Percentiles rank a stretch among this genome's conserved stretches.
phyloP scores from a whole-genome alignment of 1,140 invertebrate species.

The Sitobion miscanthi region DNA sequence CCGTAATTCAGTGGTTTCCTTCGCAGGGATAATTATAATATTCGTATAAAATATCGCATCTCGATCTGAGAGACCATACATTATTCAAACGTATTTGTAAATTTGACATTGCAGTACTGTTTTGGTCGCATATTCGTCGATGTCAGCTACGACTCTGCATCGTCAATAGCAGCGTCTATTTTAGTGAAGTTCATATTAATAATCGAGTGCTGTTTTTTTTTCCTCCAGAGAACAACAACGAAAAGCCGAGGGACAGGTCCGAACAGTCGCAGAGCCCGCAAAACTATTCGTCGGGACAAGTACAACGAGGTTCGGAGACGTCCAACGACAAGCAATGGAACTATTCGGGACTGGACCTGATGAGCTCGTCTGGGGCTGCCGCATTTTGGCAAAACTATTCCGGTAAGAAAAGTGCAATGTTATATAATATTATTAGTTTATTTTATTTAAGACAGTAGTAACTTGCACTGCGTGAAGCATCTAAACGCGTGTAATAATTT shows the following conservation, averaged over 20 bases:
- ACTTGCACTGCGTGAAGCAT: not conserved
- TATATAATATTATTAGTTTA: not conserved
- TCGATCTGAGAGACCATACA: too few relatives aligned
- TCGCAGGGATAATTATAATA: too few relatives aligned
- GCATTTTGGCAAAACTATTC: slow-evolving; percentile 89
- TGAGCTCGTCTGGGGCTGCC: slow-evolving; percentile 65
- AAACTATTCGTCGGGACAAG: slow-evolving; percentile 10
- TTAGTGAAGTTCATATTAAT: not conserved
- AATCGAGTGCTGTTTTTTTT: not conserved
- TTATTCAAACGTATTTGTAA: too few relatives aligned
- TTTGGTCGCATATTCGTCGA: too few relatives aligned
- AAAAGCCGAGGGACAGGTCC: slow-evolving; percentile 36
- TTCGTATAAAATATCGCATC: too few relatives aligned
- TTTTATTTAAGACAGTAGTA: not conserved
- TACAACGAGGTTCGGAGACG: slow-evolving; percentile 61
- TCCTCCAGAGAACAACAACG: slow-evolving; percentile 31
- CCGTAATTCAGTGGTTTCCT: too few relatives aligned
- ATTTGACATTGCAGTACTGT: too few relatives aligned
- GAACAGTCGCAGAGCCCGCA: slow-evolving; percentile 44
- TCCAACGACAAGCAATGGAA: slow-evolving; percentile 65
- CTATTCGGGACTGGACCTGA: slow-evolving; percentile 62
- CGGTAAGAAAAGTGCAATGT: slow-evolving; percentile 65
- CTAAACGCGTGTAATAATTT: not conserved
- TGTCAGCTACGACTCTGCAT: too few relatives aligned
- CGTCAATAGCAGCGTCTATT: not conserved